Conservation (phyloP, 2,113 vertebrate species). For the Desmodus rotundus region DNA sequence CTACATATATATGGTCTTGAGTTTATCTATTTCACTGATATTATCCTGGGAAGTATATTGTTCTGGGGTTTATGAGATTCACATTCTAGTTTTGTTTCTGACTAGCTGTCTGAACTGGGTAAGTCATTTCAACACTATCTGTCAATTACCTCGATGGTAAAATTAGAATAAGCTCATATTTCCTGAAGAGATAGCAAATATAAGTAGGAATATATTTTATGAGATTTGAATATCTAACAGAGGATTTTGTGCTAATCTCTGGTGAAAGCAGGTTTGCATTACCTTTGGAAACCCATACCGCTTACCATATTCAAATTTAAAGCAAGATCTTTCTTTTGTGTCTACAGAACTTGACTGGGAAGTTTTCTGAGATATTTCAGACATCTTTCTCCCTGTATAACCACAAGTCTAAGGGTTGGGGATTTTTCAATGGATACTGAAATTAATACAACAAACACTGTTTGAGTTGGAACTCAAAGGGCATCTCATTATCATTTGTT, state of each 20-base stretch:
- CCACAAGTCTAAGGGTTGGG: background rate
- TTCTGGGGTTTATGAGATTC: constrained; percentile 7
- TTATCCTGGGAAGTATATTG: background rate
- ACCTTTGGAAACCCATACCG: constrained; percentile 4
- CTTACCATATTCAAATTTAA: background rate
- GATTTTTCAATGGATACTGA: background rate
- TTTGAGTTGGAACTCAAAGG: background rate
- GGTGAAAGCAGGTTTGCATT: background rate
- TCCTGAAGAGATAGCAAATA: constrained; percentile 5
- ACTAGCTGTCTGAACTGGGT: background rate
- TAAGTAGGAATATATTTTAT: constrained; percentile 31
- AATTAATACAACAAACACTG: background rate
- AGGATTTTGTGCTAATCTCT: constrained; percentile 48
- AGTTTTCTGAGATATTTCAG: background rate
- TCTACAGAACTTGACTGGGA: background rate
- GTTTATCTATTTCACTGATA: background rate
- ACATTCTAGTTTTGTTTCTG: constrained; percentile 40
- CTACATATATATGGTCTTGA: background rate
- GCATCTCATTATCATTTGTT: background rate
- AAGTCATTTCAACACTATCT: constrained; percentile 28
- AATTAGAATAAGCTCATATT: constrained; percentile 48
- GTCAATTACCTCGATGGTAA: constrained; percentile 14
- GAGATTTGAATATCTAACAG: constrained; percentile 44
- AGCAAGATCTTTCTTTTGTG: constrained; percentile 20
- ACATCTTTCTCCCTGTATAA: background rate